These are phyloP conservation scores for Sebastes taczanowskii DNA, from an alignment of 2,797 vertebrate species.

Conservation along the genomic window DNA sequence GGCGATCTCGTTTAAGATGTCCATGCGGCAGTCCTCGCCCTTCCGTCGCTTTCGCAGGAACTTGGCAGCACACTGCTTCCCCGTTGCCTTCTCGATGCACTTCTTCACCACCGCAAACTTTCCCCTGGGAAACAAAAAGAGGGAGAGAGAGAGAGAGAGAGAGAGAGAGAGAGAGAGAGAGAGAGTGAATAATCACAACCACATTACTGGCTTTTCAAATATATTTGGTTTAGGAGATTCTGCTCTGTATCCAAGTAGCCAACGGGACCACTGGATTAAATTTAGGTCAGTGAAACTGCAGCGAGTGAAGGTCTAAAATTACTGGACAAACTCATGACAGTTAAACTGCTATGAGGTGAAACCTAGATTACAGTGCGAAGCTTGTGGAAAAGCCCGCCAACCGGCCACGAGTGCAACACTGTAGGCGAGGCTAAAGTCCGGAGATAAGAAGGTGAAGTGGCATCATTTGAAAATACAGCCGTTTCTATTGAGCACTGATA, in stretches of 20 bases:
- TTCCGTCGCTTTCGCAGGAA: conserved; percentile 86
- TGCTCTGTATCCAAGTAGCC: conserved; percentile 26
- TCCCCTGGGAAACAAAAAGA: conserved; percentile 75
- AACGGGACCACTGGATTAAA: conserved; percentile 21
- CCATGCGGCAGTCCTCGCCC: conserved; percentile 85
- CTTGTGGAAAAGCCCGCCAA: conserved; percentile 6
- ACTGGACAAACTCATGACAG: conserved; percentile 28
- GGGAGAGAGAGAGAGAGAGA: not conserved
- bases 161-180: not conserved
- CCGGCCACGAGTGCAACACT: conserved; percentile 9
- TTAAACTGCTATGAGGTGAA: conserved; percentile 36
- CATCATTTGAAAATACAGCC: conserved; percentile 51
- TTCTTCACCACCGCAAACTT: conserved; percentile 90
- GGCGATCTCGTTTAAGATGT: conserved; percentile 88
- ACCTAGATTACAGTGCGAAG: conserved; percentile 43
- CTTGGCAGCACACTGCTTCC: conserved; percentile 87
- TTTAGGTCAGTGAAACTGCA: conserved; percentile 25
- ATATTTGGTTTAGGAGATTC: conserved; percentile 34
- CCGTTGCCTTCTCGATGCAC: conserved; percentile 85
- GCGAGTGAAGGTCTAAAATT: conserved; percentile 36
- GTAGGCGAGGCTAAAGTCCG: conserved; percentile 16
- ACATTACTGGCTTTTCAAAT: conserved; percentile 42
- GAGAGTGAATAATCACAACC: conserved; percentile 44
- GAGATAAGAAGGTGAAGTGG: conserved; percentile 43
- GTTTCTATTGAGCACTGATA: conserved; percentile 14